Evolutionary conservation across 1,140 invertebrate species (phyloP), one percentile per base, ranked within the genome.

Genomic region (Mylabris phalerata): DNA sequence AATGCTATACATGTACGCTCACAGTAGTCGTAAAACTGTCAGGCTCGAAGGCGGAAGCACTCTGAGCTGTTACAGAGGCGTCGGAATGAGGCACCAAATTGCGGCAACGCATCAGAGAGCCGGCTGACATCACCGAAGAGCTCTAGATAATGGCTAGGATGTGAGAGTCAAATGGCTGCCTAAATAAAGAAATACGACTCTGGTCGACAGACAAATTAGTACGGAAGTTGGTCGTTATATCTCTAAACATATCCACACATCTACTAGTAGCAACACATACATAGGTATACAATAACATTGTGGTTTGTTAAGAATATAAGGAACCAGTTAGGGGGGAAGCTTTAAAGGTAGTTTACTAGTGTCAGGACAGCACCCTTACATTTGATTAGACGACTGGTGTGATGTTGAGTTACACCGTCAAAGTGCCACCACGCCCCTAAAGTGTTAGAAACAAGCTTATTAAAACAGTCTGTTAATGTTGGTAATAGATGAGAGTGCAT

Each of bases 141-240:
- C 46, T 55, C 48, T 48, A 54, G 60, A 59, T 69, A 69, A 69
- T 67, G 67, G 67, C 59, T 43, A 57, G 61, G 63, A 67, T 66
- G 66, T 68, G 66, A 62, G 67, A 67, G 67, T 67, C 67, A 69
- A 69, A 69, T 69, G 67, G 67, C 50, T 60, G 59, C 55, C 59
- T 62, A 66, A 69, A 69, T 69, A 66, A 69, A 69, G 67, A 69
- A 69, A 68, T 69, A 69, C 63, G 61, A 63, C 57, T 51, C 48
- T 50, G 46, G 66, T 48, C 61, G 67, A 69, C 67, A 67, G 67
- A 69, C 67, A 68, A 69, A 69, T 69, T 69, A 69, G 66, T 63
- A 57, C 48, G 50, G 44, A 54, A 54, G 58, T 32, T 7, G 7
- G 32, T 32, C 32, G 32, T 32, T 32, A 4, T 32, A 32, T 32